Conservation (phyloP, 2,113 vertebrate genomes). For the Sapayoa aenigma region DNA sequence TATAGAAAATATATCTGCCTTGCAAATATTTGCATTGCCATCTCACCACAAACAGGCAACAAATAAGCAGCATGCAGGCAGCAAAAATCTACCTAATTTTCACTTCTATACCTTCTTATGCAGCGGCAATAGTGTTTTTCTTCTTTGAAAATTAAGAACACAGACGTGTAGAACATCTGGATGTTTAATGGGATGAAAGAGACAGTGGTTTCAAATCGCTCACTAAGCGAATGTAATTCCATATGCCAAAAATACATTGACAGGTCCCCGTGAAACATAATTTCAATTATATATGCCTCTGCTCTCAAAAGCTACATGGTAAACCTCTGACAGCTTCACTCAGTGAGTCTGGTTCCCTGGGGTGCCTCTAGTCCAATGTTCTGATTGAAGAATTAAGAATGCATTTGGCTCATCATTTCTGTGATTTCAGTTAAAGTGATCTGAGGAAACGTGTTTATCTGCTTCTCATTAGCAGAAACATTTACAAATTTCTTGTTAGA, state of each 20-base stretch:
- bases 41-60: not conserved
- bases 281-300: conserved; percentile 2
- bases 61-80: not conserved
- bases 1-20: not conserved
- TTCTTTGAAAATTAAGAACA: not conserved
- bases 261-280: not conserved
- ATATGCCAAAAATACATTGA: not conserved
- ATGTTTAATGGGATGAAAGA: not conserved
- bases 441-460: not conserved
- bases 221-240: not conserved
- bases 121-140: not conserved
- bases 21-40: not conserved
- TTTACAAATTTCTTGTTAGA: not conserved
- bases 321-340: not conserved
- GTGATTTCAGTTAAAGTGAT: not conserved
- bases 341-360: not conserved
- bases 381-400: not conserved
- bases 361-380: not conserved
- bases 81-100: not conserved
- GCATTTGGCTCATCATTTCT: not conserved
- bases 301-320: not conserved
- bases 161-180: not conserved
- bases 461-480: not conserved
- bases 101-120: not conserved
- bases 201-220: not conserved